Conservation (phyloP, 2,113 vertebrate genomes). For the Corydoras maculifer region DNA sequence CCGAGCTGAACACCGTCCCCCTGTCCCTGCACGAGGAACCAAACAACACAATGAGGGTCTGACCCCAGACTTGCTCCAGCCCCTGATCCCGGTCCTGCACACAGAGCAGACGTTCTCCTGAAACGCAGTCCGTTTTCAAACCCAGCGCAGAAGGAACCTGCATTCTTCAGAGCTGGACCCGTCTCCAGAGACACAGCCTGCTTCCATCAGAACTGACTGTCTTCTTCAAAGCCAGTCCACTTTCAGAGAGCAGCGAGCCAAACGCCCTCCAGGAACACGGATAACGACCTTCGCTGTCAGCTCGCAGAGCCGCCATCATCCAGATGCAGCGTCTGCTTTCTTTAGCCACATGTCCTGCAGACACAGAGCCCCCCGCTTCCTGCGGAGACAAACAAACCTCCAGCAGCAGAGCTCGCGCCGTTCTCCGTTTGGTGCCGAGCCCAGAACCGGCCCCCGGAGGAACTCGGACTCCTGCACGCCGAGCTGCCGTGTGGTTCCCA, state of each 20-base stretch:
- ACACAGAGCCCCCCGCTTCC: not conserved
- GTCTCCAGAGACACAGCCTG: not conserved
- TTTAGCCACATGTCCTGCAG: not conserved
- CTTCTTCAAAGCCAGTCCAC: not conserved
- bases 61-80: too few relatives aligned
- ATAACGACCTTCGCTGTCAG: not conserved
- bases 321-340: constrained; percentile 2
- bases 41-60: too few relatives aligned
- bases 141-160: too few relatives aligned
- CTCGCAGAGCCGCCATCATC: not conserved
- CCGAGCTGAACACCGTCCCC: too few relatives aligned
- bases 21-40: too few relatives aligned
- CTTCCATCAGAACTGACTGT: not conserved
- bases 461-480: too few relatives aligned
- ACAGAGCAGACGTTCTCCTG: not conserved
- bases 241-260: not conserved
- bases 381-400: not conserved
- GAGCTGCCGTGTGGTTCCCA: too few relatives aligned
- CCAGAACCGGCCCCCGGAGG: too few relatives aligned
- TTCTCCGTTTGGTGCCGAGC: too few relatives aligned
- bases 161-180: not conserved
- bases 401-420: not conserved
- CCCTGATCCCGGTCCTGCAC: too few relatives aligned
- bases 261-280: not conserved
- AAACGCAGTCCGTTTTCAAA: not conserved